Evolutionary conservation across 2,797 vertebrate genomes (phyloP).

Genomic region (Pantherophis alleghaniensis): DNA sequence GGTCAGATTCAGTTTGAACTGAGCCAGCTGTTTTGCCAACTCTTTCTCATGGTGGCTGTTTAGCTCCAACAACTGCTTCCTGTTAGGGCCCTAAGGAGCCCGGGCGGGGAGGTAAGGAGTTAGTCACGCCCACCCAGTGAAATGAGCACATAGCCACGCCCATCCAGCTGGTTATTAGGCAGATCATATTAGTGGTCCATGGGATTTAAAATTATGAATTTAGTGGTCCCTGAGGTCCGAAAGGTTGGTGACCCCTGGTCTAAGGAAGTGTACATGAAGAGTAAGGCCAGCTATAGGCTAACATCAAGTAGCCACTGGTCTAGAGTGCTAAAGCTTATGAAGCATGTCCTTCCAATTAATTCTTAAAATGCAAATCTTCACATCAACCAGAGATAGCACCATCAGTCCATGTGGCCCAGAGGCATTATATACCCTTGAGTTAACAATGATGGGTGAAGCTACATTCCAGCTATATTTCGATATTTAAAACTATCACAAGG

Average conservation of each 20-base stretch:
- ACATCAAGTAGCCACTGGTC: neutral
- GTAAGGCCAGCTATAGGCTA: neutral
- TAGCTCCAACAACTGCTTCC: no score
- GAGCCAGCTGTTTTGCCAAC: no score
- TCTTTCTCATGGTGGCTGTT: no score
- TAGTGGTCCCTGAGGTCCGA: no score
- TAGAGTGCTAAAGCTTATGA: neutral
- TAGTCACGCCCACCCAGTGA: no score
- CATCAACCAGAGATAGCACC: neutral
- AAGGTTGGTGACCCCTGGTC: neutral
- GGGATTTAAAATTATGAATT: no score
- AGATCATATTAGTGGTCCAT: no score
- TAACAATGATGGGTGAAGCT: neutral
- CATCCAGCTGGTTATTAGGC: no score
- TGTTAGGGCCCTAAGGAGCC: no score
- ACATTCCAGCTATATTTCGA: neutral
- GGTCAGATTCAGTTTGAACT: no score
- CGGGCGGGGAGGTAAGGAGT: no score
- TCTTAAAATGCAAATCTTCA: neutral
- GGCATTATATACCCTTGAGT: neutral
- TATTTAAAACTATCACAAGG: neutral
- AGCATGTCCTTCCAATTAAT: neutral
- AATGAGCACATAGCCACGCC: no score
- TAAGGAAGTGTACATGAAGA: neutral
- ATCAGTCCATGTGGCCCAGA: neutral